Evolutionary conservation across 92 coral and sea anemone species (phyloP).

Genomic region (Parazoanthus atlanticus): DNA sequence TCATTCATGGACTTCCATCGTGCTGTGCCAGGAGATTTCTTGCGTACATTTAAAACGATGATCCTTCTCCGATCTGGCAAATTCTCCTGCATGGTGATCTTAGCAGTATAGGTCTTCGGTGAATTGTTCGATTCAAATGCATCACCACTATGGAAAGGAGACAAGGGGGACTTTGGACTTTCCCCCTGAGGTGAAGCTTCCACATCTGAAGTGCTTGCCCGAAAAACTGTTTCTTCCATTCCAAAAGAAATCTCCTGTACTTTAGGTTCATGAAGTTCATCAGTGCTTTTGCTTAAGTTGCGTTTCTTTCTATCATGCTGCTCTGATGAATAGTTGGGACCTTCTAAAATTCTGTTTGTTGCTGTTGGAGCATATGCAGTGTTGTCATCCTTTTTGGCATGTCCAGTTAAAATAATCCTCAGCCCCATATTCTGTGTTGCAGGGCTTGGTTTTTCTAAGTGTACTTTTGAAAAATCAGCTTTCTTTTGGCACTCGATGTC

Average conservation of each 20-base stretch:
- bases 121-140: constrained; percentile 41
- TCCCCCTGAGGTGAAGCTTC: constrained; percentile 5
- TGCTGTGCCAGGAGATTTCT: constrained; percentile 67
- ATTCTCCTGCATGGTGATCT: constrained; percentile 77
- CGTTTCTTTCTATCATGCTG: neutral
- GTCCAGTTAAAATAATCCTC: constrained; percentile 32
- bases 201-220: constrained; percentile 19
- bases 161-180: neutral
- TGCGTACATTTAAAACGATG: constrained; percentile 74
- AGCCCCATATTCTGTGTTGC: constrained; percentile 19
- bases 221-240: constrained; percentile 37
- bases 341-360: neutral
- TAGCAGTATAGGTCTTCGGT: constrained; percentile 59
- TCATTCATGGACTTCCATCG: constrained; percentile 85
- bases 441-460: neutral
- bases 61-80: constrained; percentile 67
- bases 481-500: neutral
- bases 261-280: constrained; percentile 43
- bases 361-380: neutral
- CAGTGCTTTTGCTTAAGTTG: constrained; percentile 26
- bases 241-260: constrained; percentile 40
- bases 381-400: neutral
- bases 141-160: constrained; percentile 29
- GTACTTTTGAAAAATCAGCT: constrained; percentile 15
- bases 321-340: neutral